A percentile compares a stretch with the other conserved stretches of the same genome.
These are phyloP conservation scores for Tribolium madens DNA, from an alignment of 1,140 invertebrate species.

Conservation along the genomic window DNA sequence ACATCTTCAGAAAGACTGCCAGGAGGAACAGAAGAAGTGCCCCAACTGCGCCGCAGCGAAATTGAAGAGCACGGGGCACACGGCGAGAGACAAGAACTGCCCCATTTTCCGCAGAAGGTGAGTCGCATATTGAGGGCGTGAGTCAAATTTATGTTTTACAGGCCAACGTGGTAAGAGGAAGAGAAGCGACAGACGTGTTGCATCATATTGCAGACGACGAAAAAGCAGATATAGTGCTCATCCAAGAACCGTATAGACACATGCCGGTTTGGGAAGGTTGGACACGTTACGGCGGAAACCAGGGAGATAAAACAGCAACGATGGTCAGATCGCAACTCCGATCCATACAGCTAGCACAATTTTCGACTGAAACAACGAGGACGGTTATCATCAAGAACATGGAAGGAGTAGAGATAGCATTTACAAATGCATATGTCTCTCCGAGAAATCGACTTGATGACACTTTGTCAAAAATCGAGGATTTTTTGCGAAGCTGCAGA, in stretches of 20 bases:
- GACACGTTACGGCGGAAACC: not conserved
- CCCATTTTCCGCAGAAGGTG: not conserved
- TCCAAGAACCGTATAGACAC: constrained; percentile 8
- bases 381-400: not conserved
- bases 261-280: not conserved
- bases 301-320: not conserved
- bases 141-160: not conserved
- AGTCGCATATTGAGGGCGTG: not conserved
- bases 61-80: not conserved
- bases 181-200: not conserved
- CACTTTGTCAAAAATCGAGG: no score
- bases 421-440: no score
- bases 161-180: constrained; percentile 6
- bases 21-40: not conserved
- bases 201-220: not conserved
- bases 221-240: not conserved
- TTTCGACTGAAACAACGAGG: not conserved
- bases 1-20: not conserved
- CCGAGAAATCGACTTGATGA: no score
- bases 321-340: not conserved
- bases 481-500: no score
- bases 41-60: not conserved
- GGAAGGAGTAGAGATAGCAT: not conserved
- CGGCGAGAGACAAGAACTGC: not conserved
- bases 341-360: constrained; percentile 7